A percentile compares a stretch with the other conserved stretches of the same genome.
phyloP scores from a whole-genome alignment of 1,140 invertebrate species.

The Caerostris darwini region DNA sequence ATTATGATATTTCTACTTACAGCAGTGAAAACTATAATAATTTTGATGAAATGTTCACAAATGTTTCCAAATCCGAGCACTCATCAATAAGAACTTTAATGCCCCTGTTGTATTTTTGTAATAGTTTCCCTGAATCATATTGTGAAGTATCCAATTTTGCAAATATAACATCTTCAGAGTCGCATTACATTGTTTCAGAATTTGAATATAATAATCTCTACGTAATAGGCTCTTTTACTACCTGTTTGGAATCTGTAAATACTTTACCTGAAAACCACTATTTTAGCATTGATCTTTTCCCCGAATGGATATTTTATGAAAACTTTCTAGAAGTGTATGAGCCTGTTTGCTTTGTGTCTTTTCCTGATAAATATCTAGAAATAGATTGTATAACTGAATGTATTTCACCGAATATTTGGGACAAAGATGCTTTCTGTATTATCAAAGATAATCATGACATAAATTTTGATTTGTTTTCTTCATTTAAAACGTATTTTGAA shows the following conservation, averaged over 20 bases:
- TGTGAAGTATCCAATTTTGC: background rate
- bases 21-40: background rate
- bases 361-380: background rate
- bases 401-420: background rate
- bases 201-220: background rate
- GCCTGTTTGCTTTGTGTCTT: background rate
- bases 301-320: background rate
- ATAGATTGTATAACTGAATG: background rate
- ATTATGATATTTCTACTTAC: too few relatives aligned
- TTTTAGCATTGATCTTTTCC: too few relatives aligned
- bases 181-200: too few relatives aligned
- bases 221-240: background rate
- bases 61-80: background rate
- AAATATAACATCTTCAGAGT: background rate
- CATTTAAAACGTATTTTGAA: background rate
- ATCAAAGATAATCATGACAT: background rate
- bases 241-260: background rate
- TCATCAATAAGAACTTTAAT: background rate
- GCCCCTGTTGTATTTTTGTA: background rate
- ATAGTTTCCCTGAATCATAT: background rate
- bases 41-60: background rate
- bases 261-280: background rate
- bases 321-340: background rate
- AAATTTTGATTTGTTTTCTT: background rate
- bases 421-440: background rate